These are phyloP conservation scores for Drosophila helvetica DNA, from an alignment of 2,888 invertebrate species.

Conservation along the genomic window DNA sequence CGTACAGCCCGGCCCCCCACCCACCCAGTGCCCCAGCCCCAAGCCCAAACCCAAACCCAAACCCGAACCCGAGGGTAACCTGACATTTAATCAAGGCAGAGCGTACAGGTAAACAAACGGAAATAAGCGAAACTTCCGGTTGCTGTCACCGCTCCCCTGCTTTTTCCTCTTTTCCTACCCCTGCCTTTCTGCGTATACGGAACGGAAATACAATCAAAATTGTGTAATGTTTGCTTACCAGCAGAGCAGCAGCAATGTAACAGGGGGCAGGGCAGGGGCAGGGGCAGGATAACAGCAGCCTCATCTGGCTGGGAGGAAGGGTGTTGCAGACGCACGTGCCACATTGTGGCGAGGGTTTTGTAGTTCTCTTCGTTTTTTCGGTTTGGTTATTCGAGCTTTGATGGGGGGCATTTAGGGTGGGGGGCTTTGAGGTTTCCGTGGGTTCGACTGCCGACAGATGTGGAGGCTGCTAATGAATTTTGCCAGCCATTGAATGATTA, in stretches of 20 bases:
- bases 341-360: constrained; percentile 38
- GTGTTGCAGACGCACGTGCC: constrained; percentile 33
- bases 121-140: constrained; percentile 80
- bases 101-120: constrained; percentile 78
- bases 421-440: constrained; percentile 40
- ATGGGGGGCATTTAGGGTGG: constrained; percentile 7
- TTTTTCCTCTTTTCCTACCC: constrained; percentile 42
- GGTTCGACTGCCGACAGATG: constrained; percentile 55
- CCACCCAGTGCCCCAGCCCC: too few species aligned
- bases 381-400: constrained; percentile 27
- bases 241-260: constrained; percentile 17
- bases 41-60: constrained; percentile 2
- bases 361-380: constrained; percentile 50
- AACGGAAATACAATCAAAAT: constrained; percentile 80
- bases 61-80: constrained; percentile 35
- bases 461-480: constrained; percentile 68
- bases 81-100: constrained; percentile 77
- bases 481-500: constrained; percentile 73
- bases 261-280: constrained; percentile 5
- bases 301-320: constrained; percentile 24
- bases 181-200: constrained; percentile 62
- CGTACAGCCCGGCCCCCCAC: constrained; percentile 25
- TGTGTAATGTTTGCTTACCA: constrained; percentile 75
- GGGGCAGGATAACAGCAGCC: too few species aligned
- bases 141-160: constrained; percentile 59